Percentiles rank a stretch among this genome's conserved stretches.
Conservation (phyloP, 2,797 vertebrate species). For the Lutjanus argentimaculatus region DNA sequence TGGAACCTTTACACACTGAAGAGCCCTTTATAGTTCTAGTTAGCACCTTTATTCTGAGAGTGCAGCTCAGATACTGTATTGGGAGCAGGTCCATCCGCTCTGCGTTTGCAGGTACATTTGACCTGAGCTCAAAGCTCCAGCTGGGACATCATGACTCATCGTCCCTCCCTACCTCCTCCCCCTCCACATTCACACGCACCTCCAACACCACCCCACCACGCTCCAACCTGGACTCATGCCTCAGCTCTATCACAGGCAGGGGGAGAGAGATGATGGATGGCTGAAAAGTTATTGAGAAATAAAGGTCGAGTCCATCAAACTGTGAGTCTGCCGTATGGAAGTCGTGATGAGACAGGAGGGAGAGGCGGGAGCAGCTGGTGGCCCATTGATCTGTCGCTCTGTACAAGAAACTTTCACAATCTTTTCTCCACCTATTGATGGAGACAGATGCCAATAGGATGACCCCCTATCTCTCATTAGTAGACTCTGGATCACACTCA, state of each 20-base stretch:
- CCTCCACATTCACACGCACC: slow-evolving; percentile 23
- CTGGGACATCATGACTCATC: slow-evolving; percentile 74
- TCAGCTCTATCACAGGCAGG: not conserved
- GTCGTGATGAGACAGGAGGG: slow-evolving; percentile 39
- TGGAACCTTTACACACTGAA: too few species aligned
- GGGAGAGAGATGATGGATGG: slow-evolving; percentile 18
- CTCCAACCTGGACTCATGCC: slow-evolving; percentile 13
- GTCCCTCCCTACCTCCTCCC: not conserved
- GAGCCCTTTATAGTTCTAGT: too few species aligned
- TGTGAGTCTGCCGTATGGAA: slow-evolving; percentile 26
- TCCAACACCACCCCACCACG: slow-evolving; percentile 22
- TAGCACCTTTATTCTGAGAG: too few species aligned
- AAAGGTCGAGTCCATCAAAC: slow-evolving; percentile 53
- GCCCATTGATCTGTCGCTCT: slow-evolving; percentile 58
- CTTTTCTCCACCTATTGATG: slow-evolving; percentile 46
- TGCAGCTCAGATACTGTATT: not conserved
- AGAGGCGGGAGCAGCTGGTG: slow-evolving; percentile 49
- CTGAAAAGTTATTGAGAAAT: slow-evolving; percentile 39
- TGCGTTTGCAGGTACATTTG: slow-evolving; percentile 51
- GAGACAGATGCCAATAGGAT: slow-evolving; percentile 53
- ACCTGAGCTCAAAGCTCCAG: slow-evolving; percentile 50
- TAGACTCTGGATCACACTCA: slow-evolving; percentile 30
- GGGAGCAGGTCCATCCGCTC: slow-evolving; percentile 11
- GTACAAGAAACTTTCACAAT: slow-evolving; percentile 34
- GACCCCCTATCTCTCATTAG: slow-evolving; percentile 45